phyloP scores from a whole-genome alignment of 2,797 vertebrate genomes.

The Labeo calbasu region DNA sequence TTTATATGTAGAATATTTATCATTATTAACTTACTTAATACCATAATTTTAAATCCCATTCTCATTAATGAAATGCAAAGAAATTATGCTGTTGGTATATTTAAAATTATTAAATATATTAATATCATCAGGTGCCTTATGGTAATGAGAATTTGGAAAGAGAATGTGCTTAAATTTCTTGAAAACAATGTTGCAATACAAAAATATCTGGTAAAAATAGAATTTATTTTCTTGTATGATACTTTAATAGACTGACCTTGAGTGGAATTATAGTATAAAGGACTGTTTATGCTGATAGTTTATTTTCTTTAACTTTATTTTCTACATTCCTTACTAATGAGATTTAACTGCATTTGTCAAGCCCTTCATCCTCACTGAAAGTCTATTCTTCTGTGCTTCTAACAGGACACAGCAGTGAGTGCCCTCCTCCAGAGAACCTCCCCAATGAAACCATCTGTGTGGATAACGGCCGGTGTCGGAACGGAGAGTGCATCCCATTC shows the following conservation, averaged over 20 bases:
- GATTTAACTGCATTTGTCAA: not conserved
- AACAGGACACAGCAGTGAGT: constrained; percentile 88
- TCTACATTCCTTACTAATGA: not conserved
- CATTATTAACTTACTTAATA: too few species aligned
- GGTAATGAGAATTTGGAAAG: not conserved
- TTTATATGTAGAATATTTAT: too few species aligned
- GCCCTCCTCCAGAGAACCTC: constrained; percentile 88
- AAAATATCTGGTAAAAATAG: not conserved
- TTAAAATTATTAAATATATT: not conserved
- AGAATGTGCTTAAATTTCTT: not conserved
- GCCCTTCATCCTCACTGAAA: not conserved
- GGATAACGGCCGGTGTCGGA: constrained; percentile 89
- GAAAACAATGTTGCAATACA: not conserved
- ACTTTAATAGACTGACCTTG: not conserved
- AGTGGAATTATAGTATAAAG: not conserved
- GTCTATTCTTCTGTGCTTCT: constrained; percentile 24
- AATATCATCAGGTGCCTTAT: not conserved
- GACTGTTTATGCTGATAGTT: not conserved
- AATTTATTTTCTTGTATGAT: not conserved
- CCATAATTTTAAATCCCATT: not conserved
- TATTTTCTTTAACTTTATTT: not conserved
- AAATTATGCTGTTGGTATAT: not conserved
- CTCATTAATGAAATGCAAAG: not conserved
- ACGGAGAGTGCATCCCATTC: constrained; percentile 91
- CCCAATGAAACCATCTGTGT: constrained; percentile 85